Evolutionary conservation across 1,140 invertebrate species (phyloP).

Genomic region (Heliconius hewitsoni): DNA sequence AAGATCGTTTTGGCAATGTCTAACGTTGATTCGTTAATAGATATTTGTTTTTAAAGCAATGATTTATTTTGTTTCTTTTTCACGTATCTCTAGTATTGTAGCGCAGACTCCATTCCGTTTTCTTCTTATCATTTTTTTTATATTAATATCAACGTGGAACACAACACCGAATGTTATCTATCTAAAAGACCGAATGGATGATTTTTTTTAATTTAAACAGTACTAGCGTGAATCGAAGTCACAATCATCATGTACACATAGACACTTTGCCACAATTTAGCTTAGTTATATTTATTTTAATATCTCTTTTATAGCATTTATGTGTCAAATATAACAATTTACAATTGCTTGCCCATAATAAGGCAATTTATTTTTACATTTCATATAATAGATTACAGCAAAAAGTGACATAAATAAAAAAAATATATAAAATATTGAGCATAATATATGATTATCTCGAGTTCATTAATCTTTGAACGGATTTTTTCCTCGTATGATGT

Average conservation of each 20-base stretch:
- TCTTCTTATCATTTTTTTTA: too few relatives aligned
- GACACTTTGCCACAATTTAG: background rate
- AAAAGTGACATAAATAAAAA: background rate
- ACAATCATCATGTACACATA: too few relatives aligned
- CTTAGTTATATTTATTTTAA: background rate
- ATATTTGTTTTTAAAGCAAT: background rate
- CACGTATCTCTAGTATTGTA: background rate
- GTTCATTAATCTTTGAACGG: constrained; percentile 29
- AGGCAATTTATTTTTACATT: background rate
- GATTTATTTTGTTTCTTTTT: background rate
- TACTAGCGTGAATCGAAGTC: too few relatives aligned
- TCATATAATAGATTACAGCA: background rate
- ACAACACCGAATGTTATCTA: too few relatives aligned
- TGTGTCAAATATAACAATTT: background rate
- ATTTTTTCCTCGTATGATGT: constrained; percentile 50
- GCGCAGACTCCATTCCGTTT: too few relatives aligned
- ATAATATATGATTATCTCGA: constrained; percentile 8
- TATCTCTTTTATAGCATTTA: background rate
- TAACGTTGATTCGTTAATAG: background rate
- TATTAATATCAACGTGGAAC: too few relatives aligned
- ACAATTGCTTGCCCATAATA: background rate
- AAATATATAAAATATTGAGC: background rate
- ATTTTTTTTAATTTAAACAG: too few relatives aligned
- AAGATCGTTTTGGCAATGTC: background rate
- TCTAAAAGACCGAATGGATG: too few relatives aligned